Evolutionary conservation across 2,888 invertebrate species (phyloP).

Genomic region (Pterobdella sp.): DNA sequence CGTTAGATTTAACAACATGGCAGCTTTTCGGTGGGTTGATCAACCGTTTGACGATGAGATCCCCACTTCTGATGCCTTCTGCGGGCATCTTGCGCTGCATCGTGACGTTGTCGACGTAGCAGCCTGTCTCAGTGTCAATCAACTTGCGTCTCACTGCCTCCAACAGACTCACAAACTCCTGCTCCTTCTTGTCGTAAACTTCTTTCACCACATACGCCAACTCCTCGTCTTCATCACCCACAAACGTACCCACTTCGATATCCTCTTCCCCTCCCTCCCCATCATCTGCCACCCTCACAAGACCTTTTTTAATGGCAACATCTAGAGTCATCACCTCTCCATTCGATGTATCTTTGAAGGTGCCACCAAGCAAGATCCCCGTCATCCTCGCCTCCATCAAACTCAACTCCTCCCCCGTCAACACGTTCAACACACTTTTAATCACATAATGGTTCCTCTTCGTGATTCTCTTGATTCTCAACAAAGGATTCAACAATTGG

Average conservation of each 20-base stretch:
- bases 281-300: neutral
- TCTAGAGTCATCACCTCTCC: constrained; percentile 11
- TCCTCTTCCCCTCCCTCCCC: constrained; percentile 11
- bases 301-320: constrained; percentile 6
- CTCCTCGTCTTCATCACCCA: neutral
- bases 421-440: neutral
- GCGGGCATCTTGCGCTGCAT: neutral
- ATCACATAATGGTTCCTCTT: constrained; percentile 15
- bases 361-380: constrained; percentile 11
- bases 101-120: constrained; percentile 9
- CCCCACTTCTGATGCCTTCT: neutral
- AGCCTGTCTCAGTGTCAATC: constrained; percentile 14
- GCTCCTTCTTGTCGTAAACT: neutral
- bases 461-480: neutral
- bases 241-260: neutral
- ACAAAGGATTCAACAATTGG: too few species aligned
- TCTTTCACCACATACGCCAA: constrained; percentile 5
- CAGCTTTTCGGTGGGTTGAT: too few species aligned
- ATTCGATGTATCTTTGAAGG: constrained; percentile 8
- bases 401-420: neutral
- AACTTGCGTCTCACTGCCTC: constrained; percentile 10
- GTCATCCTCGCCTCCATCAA: neutral
- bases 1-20: too few species aligned
- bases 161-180: constrained; percentile 7
- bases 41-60: neutral